Base-by-base conservation (phyloP, 2,113 vertebrate species). In the Excalfactoria chinensis region DNA sequence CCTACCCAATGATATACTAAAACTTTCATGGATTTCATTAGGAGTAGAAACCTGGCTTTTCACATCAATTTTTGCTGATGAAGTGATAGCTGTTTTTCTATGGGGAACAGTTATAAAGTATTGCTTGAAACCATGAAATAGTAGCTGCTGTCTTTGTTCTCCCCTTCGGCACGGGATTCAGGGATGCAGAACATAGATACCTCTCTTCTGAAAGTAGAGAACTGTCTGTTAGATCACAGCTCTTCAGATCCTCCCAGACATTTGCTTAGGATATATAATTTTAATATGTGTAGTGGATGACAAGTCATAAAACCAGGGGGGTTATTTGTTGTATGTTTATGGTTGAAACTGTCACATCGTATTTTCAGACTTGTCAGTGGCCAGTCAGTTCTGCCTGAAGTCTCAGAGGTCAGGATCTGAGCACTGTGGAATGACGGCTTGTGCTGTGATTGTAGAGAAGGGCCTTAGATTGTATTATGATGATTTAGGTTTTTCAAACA, bases 241-340 rank as follows among this genome's bases (percentile, higher is more conserved):
- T 91, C 81, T 89, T 74, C 95, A 81, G 64, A 89, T 87, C 58
- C 37, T 95, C 87, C 69, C 84, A 51, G 51, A 92, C 69, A 72
- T 89, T 89, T 90, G 70, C 82, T 56, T 88, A 34, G 63, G 35
- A n/a, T 55, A 56, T 81, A 58, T 70, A 23, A 82, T 86, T 80
- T 86, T 80, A 15, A 85, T 92, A 34, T 10, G 13, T 55, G 56
- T 5, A 40, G 37, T 67, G 89, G 72, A 74, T 88, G 95, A 89
- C 62, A 96, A 66, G 79, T 86, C 92, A 88, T 94, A 89, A 95
- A 92, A 91, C 30, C 79, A 71, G 64, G 55, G 58, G 70, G 59
- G 49, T 66, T 95, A 78, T 94, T 87, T 85, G 91, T 91, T 92
- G 64, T 56, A 25, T 94, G 82, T 92, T 92, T 92, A 56, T 85